Evolutionary conservation across 1,140 invertebrate genomes (phyloP).

Genomic region (Matsumurasca onukii): DNA sequence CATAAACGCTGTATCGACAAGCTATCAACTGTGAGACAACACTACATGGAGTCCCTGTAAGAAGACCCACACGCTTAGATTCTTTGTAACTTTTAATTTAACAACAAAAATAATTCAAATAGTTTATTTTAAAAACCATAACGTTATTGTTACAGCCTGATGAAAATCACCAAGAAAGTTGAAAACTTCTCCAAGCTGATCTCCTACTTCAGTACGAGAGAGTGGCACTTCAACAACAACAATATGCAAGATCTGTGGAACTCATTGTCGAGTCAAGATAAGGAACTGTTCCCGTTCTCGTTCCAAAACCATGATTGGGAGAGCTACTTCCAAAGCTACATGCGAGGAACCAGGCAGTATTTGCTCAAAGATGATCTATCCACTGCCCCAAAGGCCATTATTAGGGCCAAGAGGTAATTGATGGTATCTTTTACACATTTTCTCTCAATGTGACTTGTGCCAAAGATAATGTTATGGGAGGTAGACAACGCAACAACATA

Average conservation of each 20-base stretch:
- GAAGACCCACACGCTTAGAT: no score
- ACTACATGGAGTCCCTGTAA: no score
- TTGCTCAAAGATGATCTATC: conserved; percentile 69
- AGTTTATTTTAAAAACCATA: no score
- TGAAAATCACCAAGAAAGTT: conserved; percentile 72
- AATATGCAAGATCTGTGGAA: conserved; percentile 61
- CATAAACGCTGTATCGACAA: no score
- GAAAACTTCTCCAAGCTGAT: conserved; percentile 59
- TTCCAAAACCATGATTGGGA: conserved; percentile 69
- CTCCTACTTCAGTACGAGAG: conserved; percentile 35
- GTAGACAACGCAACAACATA: no score
- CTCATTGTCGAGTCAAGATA: conserved; percentile 58
- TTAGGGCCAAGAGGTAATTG: conserved; percentile 27
- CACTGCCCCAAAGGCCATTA: conserved; percentile 40
- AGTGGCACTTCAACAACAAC: conserved; percentile 36
- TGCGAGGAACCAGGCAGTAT: conserved; percentile 64
- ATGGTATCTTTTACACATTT: conserved; percentile 3
- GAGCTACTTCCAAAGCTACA: conserved; percentile 63
- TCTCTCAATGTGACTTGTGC: no score
- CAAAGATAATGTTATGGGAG: no score
- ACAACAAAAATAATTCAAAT: no score
- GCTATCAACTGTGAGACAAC: no score
- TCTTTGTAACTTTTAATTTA: no score
- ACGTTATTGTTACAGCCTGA: conserved; percentile 51
- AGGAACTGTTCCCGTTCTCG: conserved; percentile 64